These are phyloP conservation scores for Malacoraja senta DNA, from an alignment of 2,797 vertebrate genomes.

Conservation along the genomic window DNA sequence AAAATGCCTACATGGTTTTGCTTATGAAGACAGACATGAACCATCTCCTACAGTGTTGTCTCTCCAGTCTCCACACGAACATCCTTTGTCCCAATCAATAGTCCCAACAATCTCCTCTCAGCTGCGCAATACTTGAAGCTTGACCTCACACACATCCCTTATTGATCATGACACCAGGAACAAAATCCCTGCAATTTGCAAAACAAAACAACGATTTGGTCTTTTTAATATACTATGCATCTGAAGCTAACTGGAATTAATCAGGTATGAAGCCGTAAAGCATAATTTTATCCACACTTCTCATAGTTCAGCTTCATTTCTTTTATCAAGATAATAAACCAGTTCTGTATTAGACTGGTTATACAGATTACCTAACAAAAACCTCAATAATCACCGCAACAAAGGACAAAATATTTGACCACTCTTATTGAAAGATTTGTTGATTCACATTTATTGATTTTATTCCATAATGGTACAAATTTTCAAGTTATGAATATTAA, in stretches of 20 bases:
- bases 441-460: background rate
- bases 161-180: constrained; percentile 41
- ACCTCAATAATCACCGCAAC: background rate
- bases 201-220: constrained; percentile 44
- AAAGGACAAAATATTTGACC: constrained; percentile 2
- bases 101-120: constrained; percentile 48
- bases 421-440: no score
- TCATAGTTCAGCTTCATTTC: background rate
- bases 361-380: background rate
- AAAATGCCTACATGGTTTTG: background rate
- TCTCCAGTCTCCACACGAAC: background rate
- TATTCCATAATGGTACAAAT: background rate
- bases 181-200: constrained; percentile 45
- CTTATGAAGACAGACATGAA: background rate
- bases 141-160: constrained; percentile 46
- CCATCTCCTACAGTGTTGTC: background rate
- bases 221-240: constrained; percentile 41
- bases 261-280: background rate
- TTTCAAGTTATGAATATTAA: background rate
- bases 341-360: background rate
- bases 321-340: background rate
- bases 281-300: no score
- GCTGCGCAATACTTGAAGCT: constrained; percentile 47
- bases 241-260: constrained; percentile 20
- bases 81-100: constrained; percentile 34